Evolutionary conservation across 1,140 invertebrate genomes (phyloP), one percentile per base, ranked within the genome.

Genomic region (Lucilia cuprina): DNA sequence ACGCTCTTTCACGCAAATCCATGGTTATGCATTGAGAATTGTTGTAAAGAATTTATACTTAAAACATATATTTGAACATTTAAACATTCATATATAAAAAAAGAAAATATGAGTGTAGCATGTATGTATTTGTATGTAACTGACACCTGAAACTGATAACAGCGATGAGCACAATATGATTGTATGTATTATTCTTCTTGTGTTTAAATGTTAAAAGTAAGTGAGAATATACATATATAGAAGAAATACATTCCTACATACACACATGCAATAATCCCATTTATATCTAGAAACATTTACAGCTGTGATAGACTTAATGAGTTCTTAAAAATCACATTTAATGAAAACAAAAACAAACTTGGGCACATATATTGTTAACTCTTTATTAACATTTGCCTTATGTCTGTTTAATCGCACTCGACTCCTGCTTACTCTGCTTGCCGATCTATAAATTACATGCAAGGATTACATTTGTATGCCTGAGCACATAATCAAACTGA

Each of bases 91-190:
- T 14, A 13, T 5, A 25, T 21, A 70, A 5, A 21, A 70, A 21
- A 70, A 70, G 19, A 10, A 65, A 70, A 25, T 70, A 70, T 70
- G 65, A 25, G 65, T 30, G 3, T 30, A 30, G 25, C 25, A 30
- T 50, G 47, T 49, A 30, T 50, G 47, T 49, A 50, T 80, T 80
- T 80, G 21, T 70, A 21, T 70, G 65, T 80, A 80, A 80, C 77
- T 80, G 77, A 80, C 77, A 80, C 77, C 77, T 80, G 77, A 80
- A 80, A 80, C 41, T 80, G 77, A 80, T 80, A 80, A 80, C 65
- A 70, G 21, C 65, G 65, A 70, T 70, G 65, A 70, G 55, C 55
- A 70, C 65, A 70, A 70, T 70, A 70, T 70, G 65, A 70, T 70
- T 21, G 65, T 70, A 21, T 10, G 41, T 41, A 41, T 41, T 2